phyloP scores from a whole-genome alignment of 2,888 invertebrate genomes.

The Pilophorus perplexus region DNA sequence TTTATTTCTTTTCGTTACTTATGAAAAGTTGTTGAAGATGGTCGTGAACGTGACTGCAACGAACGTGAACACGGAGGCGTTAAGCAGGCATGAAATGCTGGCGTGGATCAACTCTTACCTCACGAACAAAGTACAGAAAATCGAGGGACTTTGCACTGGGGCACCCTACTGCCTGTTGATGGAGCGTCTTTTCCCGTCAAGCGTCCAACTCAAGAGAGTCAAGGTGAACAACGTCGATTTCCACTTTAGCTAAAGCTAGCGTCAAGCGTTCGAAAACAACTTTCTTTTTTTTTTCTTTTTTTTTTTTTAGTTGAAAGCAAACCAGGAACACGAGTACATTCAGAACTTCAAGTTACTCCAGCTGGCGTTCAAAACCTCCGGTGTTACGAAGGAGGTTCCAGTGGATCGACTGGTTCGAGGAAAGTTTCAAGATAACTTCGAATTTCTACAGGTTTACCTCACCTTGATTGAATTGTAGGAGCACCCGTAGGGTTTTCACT shows the following conservation, averaged over 20 bases:
- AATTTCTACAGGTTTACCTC: conserved; percentile 39
- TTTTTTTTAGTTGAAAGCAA: too few relatives aligned
- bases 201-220: conserved; percentile 34
- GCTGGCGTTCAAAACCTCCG: conserved; percentile 30
- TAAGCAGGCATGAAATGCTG: conserved; percentile 41
- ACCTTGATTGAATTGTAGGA: too few relatives aligned
- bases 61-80: conserved; percentile 38
- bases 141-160: conserved; percentile 40
- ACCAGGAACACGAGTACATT: conserved; percentile 41
- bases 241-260: too few relatives aligned
- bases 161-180: conserved; percentile 39
- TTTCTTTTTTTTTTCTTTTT: too few relatives aligned
- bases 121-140: conserved; percentile 20
- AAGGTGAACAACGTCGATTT: too few relatives aligned
- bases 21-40: too few relatives aligned
- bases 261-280: too few relatives aligned
- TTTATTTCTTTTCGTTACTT: too few relatives aligned
- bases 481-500: too few relatives aligned
- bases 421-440: conserved; percentile 40
- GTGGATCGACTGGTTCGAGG: conserved; percentile 33
- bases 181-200: conserved; percentile 35
- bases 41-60: conserved; percentile 41
- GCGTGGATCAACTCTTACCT: conserved; percentile 37
- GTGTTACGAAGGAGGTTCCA: conserved; percentile 56
- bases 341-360: conserved; percentile 42